Conservation (phyloP, 2,888 invertebrate genomes). For the Asteroscopus sphinx region DNA sequence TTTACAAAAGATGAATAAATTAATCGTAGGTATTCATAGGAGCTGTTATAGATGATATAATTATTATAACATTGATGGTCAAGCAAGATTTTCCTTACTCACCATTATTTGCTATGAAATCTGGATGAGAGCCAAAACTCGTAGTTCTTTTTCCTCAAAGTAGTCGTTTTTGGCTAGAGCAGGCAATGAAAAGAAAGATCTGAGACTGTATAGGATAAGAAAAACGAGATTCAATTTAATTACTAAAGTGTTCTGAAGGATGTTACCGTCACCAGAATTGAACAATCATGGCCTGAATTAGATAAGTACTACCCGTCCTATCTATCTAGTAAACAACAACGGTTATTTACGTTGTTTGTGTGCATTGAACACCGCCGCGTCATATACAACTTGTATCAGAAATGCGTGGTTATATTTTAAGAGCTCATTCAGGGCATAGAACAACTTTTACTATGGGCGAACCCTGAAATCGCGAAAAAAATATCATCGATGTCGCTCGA, state of each 20-base stretch:
- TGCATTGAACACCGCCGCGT: not conserved
- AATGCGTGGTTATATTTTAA: too few species aligned
- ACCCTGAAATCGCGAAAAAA: too few species aligned
- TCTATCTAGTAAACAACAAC: not conserved
- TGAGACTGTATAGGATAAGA: not conserved
- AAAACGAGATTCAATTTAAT: not conserved
- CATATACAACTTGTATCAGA: too few species aligned
- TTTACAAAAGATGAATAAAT: too few species aligned
- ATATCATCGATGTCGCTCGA: too few species aligned
- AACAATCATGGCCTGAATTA: too few species aligned
- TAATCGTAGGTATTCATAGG: too few species aligned
- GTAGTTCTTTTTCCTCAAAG: conserved; percentile 31
- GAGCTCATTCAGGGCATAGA: too few species aligned
- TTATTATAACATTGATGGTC: conserved; percentile 27
- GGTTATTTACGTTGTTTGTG: not conserved
- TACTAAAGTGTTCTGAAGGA: not conserved
- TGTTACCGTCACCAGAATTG: not conserved
- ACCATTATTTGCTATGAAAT: conserved; percentile 29
- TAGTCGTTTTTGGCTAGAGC: not conserved
- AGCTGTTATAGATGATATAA: conserved; percentile 12
- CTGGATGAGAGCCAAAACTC: conserved; percentile 43
- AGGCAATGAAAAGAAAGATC: not conserved
- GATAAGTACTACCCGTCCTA: too few species aligned
- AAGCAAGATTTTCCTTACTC: conserved; percentile 18
- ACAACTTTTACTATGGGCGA: too few species aligned